A percentile compares a stretch with the other conserved stretches of the same genome.
Evolutionary conservation across 1,140 invertebrate species (phyloP).

Genomic region (Penaeus vannamei): DNA sequence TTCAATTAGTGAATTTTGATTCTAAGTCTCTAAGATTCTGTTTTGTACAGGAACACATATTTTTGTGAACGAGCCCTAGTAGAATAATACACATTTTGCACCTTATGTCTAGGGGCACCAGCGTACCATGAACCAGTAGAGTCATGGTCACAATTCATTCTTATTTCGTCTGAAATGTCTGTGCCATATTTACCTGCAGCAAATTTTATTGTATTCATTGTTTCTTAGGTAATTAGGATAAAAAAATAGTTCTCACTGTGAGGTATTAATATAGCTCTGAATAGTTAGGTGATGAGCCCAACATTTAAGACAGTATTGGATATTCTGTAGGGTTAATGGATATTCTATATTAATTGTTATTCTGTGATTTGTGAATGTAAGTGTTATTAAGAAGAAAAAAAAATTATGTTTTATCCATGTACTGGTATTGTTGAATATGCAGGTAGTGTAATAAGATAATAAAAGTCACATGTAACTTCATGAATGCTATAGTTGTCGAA

Average conservation of each 20-base stretch:
- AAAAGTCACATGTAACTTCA: conserved; percentile 47
- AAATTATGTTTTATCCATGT: conserved; percentile 57
- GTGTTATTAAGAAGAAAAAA: conserved; percentile 38
- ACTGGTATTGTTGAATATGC: conserved; percentile 62
- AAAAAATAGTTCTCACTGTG: conserved; percentile 35
- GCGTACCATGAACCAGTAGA: conserved; percentile 43
- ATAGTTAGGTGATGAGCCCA: conserved; percentile 46
- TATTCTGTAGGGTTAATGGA: conserved; percentile 52
- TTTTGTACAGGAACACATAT: conserved; percentile 36
- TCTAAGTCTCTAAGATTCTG: conserved; percentile 23
- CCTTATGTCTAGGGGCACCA: conserved; percentile 43
- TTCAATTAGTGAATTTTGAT: background rate
- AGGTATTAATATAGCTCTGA: conserved; percentile 31
- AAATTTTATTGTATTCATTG: conserved; percentile 45
- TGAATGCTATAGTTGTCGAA: conserved; percentile 42
- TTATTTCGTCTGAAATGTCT: conserved; percentile 52
- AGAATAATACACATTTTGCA: conserved; percentile 38
- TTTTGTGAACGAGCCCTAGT: conserved; percentile 35
- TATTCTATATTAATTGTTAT: conserved; percentile 62
- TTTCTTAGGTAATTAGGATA: conserved; percentile 44
- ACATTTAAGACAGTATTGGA: conserved; percentile 59
- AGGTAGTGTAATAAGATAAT: conserved; percentile 52
- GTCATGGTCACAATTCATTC: conserved; percentile 38
- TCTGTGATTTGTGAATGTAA: conserved; percentile 64
- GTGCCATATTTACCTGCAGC: conserved; percentile 55